Evolutionary conservation across 2,797 vertebrate genomes (phyloP).

Genomic region (Neopelma chrysocephalum): DNA sequence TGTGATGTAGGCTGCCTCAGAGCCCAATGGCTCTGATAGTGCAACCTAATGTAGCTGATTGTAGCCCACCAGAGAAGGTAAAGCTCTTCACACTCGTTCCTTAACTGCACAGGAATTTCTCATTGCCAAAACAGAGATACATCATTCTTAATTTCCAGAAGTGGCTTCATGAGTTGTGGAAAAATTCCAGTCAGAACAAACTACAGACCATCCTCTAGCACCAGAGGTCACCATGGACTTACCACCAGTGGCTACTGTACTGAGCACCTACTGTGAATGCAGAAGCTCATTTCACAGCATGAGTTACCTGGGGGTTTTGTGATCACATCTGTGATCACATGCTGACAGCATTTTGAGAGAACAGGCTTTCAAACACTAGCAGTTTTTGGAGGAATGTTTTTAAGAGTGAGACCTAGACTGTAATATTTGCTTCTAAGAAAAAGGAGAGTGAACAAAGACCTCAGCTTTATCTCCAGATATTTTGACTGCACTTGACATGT

Average conservation of each 20-base stretch:
- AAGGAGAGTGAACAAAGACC: background rate
- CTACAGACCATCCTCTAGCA: background rate
- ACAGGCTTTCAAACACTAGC: background rate
- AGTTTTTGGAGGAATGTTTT: background rate
- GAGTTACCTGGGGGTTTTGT: background rate
- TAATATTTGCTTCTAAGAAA: background rate
- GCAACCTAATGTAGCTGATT: background rate
- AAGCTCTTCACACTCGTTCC: background rate
- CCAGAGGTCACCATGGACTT: background rate
- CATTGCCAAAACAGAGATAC: background rate
- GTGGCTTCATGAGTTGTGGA: background rate
- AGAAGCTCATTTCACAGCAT: background rate
- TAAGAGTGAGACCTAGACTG: background rate
- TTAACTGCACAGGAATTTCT: background rate
- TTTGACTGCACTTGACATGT: background rate
- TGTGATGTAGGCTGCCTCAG: background rate
- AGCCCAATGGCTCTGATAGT: background rate
- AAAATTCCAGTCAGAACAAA: background rate
- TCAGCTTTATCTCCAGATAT: background rate
- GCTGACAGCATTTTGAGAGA: background rate
- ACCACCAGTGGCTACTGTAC: background rate
- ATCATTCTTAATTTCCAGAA: background rate
- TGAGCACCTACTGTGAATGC: background rate
- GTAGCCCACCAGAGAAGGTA: background rate
- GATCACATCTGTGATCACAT: background rate